Evolutionary conservation across 2,113 vertebrate genomes (phyloP).

Genomic region (Todiramphus chloris): DNA sequence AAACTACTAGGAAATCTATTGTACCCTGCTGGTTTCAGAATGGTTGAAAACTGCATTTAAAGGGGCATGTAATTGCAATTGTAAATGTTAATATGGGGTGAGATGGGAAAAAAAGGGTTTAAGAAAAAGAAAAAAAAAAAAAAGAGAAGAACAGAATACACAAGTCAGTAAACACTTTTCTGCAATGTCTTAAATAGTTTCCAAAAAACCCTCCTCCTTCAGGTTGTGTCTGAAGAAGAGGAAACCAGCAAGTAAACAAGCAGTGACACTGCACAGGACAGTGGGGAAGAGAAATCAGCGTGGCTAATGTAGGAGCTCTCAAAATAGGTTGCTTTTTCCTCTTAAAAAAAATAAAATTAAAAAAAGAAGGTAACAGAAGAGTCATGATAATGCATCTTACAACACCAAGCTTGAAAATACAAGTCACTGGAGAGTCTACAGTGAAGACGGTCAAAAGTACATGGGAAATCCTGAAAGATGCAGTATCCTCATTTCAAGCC

Average conservation of each 20-base stretch:
- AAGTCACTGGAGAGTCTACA: constrained; percentile 66
- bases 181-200: constrained; percentile 51
- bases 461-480: constrained; percentile 58
- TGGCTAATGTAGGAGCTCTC: constrained; percentile 12
- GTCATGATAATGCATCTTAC: constrained; percentile 39
- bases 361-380: constrained; percentile 30
- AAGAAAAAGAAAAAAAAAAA: not conserved
- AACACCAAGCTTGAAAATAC: constrained; percentile 68
- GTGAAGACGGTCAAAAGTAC: constrained; percentile 62
- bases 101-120: not conserved
- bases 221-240: constrained; percentile 7
- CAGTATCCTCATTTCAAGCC: constrained; percentile 40
- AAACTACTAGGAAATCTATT: constrained; percentile 73
- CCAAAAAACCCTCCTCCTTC: not conserved
- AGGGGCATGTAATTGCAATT: constrained; percentile 55
- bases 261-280: constrained; percentile 10
- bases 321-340: not conserved
- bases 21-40: constrained; percentile 78
- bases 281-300: not conserved
- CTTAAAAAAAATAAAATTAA: not conserved
- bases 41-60: constrained; percentile 76
- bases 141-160: not conserved
- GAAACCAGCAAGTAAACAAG: constrained; percentile 71
- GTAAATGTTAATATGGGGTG: constrained; percentile 68
- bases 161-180: constrained; percentile 57